These are phyloP conservation scores for Bagarius yarrelli DNA, from an alignment of 2,113 vertebrate species.

Conservation along the genomic window DNA sequence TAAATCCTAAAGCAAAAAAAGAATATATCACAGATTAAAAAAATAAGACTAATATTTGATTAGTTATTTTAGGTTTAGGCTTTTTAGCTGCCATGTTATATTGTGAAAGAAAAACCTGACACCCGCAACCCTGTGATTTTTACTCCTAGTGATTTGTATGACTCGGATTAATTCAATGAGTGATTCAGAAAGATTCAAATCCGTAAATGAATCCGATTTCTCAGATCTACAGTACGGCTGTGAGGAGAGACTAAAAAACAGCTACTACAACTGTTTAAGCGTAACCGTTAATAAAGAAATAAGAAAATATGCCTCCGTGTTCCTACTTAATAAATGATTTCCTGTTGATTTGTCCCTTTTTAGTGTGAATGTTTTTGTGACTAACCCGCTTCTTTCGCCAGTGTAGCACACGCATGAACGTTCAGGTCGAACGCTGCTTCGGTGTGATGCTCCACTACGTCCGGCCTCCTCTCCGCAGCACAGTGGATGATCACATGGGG, in stretches of 20 bases:
- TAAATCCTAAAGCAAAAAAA: background rate
- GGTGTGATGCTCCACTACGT: constrained; percentile 87
- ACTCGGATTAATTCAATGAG: too few relatives aligned
- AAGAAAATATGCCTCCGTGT: background rate
- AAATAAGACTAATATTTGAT: background rate
- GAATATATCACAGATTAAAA: background rate
- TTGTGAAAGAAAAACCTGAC: background rate
- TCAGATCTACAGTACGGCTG: too few relatives aligned
- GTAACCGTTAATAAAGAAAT: background rate
- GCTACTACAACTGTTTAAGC: too few relatives aligned
- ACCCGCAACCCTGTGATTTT: too few relatives aligned
- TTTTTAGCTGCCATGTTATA: background rate
- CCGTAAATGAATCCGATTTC: too few relatives aligned
- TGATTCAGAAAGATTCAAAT: too few relatives aligned
- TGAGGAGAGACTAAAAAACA: too few relatives aligned
- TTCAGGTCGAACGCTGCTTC: constrained; percentile 87
- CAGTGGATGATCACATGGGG: constrained; percentile 92
- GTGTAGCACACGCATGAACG: constrained; percentile 82
- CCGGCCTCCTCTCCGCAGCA: constrained; percentile 93
- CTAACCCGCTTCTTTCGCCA: constrained; percentile 92
- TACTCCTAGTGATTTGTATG: too few relatives aligned
- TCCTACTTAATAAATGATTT: background rate
- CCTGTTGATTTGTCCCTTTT: background rate
- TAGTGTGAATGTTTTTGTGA: background rate
- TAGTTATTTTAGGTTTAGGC: background rate